Base-by-base conservation (phyloP, 2,113 vertebrate genomes). In the Ailurus styani region DNA sequence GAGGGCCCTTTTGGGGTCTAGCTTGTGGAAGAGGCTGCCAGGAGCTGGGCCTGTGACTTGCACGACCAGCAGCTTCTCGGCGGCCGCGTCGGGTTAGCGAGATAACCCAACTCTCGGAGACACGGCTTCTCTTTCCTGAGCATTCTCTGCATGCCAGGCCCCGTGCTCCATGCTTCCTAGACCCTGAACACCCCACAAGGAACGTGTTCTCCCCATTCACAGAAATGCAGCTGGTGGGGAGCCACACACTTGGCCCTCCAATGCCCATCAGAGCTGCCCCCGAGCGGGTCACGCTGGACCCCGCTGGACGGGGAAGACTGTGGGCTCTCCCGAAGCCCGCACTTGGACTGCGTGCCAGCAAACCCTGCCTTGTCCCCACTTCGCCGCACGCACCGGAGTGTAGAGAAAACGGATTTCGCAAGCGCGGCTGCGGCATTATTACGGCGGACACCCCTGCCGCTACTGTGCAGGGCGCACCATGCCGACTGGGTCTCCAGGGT, bases 371-470 rank as follows among this genome's bases (percentile, higher is more conserved):
- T 70, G 29, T 55, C 77, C 52, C 34, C 52, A 37, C 60, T 21
- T 78, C 47, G 96, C 45, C 89, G 83, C 82, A 88, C 52, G 84
- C n/a, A 86, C 50, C 25, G 57, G 12, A 34, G 42, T 75, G 62
- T 31, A 75, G 64, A 90, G 45, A 87, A 72, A 57, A 93, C 21
- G 14, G 40, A n/a, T n/a, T n/a, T n/a, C n/a, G n/a, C n/a, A n/a
- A n/a, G n/a, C n/a, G n/a, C n/a, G n/a, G n/a, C n/a, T n/a, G n/a
- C n/a, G 40, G 45, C 47, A 8, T 11, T 42, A 7, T 20, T 23
- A 37, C 55, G 23, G n/a, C 27, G 8, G 68, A 27, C 54, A 42
- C 66, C 54, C 25, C 78, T 4, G 8, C 29, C 8, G 40, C 72
- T 86, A 31, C 81, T 31, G 5, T 18, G 60, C 60, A 37, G 31